Base-by-base conservation (phyloP, 2,113 vertebrate species). In the Guaruba guarouba region DNA sequence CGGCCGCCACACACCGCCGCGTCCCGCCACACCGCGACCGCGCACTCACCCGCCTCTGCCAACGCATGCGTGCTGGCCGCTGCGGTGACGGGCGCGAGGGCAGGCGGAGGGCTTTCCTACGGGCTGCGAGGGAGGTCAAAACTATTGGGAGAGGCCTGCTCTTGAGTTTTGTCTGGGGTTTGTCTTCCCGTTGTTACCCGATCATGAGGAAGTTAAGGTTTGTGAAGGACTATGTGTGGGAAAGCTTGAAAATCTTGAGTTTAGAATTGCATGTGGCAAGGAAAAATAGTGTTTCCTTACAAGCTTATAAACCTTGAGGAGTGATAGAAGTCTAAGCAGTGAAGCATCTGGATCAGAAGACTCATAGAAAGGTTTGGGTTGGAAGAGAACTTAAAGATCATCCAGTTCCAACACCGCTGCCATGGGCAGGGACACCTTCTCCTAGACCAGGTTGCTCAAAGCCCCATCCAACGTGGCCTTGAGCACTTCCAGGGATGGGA, bases 141-240 rank as follows among this genome's bases (percentile, higher is more conserved):
- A 8, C 0, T 5, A 1, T 29, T 8, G 6, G 27, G n/a, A 84
- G 17, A 9, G 4, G 2, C 6, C 5, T 2, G 44, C 3, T 6
- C 1, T 4, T 4, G 4, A 16, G 3, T 1, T 39, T 51, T 41
- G 10, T 59, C 7, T n/a, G 33, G 9, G 13, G 33, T 23, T 59
- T 59, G 33, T 15, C 33, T 24, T 59, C 57, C 33, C 13, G 15
- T 33, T 59, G 57, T 15, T 15, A 35, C 57, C 33, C 6, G 22
- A 20, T 13, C 14, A 33, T 57, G 33, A 23, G 33, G 20, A 57
- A 14, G 55, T 57, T n/a, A 22, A 22, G 55, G 57, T 59, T 35
- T 59, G 33, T 35, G 22, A 59, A 35, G 33, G 33, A 59, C 57
- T 59, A 24, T 35, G 20, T 59, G 57, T 35, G 22, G 22, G 33